Percentiles rank a stretch among this genome's conserved stretches.
These are phyloP conservation scores for Patella pellucida DNA, from an alignment of 2,888 invertebrate genomes.

Conservation along the genomic window DNA sequence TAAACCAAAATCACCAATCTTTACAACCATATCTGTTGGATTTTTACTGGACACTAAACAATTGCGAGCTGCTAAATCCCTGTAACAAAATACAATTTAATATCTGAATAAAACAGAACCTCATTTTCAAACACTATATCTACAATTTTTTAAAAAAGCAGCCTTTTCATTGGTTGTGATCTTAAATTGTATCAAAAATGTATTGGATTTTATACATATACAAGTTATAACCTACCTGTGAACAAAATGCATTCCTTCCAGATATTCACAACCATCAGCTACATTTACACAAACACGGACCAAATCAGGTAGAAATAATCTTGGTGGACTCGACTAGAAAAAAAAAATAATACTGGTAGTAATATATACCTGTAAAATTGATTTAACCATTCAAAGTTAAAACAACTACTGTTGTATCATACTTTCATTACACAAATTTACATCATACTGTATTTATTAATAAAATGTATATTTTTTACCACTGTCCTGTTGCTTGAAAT, in stretches of 20 bases:
- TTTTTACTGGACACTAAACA: conserved; percentile 81
- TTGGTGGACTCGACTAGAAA: conserved; percentile 43
- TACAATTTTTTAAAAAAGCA: neutral
- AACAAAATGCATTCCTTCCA: conserved; percentile 97
- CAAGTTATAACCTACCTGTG: conserved; percentile 76
- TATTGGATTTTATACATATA: neutral
- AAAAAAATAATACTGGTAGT: conserved; percentile 5
- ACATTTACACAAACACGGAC: conserved; percentile 95
- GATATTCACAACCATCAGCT: conserved; percentile 92
- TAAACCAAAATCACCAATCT: conserved; percentile 69
- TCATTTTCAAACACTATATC: neutral
- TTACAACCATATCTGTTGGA: conserved; percentile 81
- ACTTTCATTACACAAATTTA: too few species aligned
- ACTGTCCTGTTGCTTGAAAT: too few species aligned
- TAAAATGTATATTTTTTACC: too few species aligned
- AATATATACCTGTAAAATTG: too few species aligned
- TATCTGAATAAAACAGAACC: neutral
- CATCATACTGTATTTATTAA: too few species aligned
- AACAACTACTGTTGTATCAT: too few species aligned
- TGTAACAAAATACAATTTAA: conserved; percentile 42
- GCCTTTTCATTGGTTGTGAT: neutral
- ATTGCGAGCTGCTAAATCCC: conserved; percentile 94
- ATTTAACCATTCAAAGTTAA: too few species aligned
- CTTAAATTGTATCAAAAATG: neutral
- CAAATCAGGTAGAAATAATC: conserved; percentile 84